These are phyloP conservation scores for Phrynocephalus vlangalii DNA, from an alignment of 2,797 vertebrate genomes.

Conservation along the genomic window DNA sequence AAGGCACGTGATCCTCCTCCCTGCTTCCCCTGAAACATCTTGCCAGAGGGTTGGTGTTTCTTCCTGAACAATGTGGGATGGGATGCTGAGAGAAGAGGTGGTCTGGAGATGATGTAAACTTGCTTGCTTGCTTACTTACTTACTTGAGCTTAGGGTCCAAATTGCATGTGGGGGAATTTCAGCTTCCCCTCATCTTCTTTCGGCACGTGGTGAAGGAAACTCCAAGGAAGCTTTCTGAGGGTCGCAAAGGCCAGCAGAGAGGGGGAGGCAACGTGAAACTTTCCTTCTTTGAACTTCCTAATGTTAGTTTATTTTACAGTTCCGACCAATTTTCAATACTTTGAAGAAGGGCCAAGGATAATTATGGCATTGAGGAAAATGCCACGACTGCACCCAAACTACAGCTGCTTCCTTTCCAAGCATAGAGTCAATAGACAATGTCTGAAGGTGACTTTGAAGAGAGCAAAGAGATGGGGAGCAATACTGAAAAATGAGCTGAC, in stretches of 20 bases:
- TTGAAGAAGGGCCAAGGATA: background rate
- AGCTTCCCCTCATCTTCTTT: background rate
- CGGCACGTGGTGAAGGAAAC: background rate
- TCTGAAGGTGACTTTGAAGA: background rate
- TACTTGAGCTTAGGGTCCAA: background rate
- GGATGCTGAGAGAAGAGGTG: background rate
- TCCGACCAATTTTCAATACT: background rate
- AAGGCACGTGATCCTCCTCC: background rate
- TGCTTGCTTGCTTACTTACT: background rate
- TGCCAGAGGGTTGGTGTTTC: background rate
- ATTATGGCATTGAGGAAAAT: background rate
- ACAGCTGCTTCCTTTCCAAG: background rate
- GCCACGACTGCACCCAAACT: background rate
- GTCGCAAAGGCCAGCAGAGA: background rate
- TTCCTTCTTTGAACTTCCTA: background rate
- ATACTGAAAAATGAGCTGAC: background rate
- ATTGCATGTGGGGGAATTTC: background rate
- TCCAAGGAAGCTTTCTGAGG: background rate
- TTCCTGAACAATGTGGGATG: background rate
- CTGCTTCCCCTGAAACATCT: background rate
- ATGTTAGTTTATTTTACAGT: background rate
- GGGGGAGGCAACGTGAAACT: background rate
- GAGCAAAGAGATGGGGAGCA: background rate
- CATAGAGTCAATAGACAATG: background rate
- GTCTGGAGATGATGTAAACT: background rate